Evolutionary conservation across 2,113 vertebrate species (phyloP).

Genomic region (Spermophilus dauricus): DNA sequence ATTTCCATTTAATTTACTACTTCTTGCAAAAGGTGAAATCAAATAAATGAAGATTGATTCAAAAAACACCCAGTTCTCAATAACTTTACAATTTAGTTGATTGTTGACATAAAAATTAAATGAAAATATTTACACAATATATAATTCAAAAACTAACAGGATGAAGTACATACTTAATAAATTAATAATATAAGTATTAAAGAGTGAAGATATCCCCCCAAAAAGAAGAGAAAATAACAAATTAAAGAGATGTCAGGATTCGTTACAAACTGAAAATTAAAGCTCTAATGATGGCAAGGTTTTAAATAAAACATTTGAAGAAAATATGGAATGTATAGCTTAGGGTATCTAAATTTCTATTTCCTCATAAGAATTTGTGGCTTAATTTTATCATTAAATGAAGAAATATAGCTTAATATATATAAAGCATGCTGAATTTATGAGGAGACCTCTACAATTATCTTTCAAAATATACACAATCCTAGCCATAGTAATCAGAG

Average conservation of each 20-base stretch:
- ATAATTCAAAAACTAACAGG: background rate
- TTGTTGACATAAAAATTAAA: background rate
- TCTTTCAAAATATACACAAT: background rate
- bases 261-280: conserved; percentile 72
- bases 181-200: background rate
- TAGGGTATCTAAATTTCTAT: conserved; percentile 25
- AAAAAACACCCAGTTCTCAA: background rate
- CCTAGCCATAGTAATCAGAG: background rate
- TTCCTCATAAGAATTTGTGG: background rate
- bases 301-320: conserved; percentile 80
- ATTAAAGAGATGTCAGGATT: conserved; percentile 65
- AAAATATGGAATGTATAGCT: conserved; percentile 33
- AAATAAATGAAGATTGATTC: conserved; percentile 38
- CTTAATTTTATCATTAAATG: conserved; percentile 57
- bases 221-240: conserved; percentile 12
- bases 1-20: background rate
- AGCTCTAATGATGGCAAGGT: conserved; percentile 73
- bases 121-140: background rate
- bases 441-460: background rate
- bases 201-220: background rate
- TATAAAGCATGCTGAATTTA: conserved; percentile 5
- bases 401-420: background rate
- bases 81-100: background rate
- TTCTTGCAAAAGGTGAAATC: background rate
- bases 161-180: background rate